Conservation (phyloP, 2,888 invertebrate species). For the Pachymerium ferrugineum region DNA sequence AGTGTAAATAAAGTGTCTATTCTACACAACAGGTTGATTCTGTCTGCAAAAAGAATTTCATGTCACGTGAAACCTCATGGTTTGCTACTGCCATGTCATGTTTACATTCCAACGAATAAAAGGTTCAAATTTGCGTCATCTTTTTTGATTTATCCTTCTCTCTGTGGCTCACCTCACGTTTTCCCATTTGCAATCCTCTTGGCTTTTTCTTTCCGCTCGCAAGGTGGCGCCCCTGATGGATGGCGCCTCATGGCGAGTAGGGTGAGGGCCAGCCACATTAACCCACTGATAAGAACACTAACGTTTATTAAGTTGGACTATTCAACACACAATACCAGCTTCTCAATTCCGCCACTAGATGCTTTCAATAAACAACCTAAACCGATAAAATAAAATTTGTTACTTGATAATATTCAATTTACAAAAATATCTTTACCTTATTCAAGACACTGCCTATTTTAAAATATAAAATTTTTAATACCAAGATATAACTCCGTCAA, state of each 20-base stretch:
- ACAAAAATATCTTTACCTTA: too few species aligned
- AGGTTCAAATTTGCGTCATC: slow-evolving; percentile 9
- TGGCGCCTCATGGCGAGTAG: slow-evolving; percentile 13
- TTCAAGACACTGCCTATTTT: too few species aligned
- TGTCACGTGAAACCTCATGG: too few species aligned
- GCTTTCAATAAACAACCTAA: neutral
- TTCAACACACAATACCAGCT: neutral
- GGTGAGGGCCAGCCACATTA: slow-evolving; percentile 13
- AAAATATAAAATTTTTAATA: too few species aligned
- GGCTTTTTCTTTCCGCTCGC: neutral
- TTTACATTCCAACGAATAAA: neutral
- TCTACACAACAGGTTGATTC: too few species aligned
- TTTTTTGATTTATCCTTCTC: neutral
- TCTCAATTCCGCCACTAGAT: neutral
- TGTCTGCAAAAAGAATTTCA: too few species aligned
- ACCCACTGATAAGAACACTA: slow-evolving; percentile 6
- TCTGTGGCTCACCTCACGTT: slow-evolving; percentile 9
- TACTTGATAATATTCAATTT: too few species aligned
- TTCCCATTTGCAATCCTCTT: slow-evolving; percentile 8
- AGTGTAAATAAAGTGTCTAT: too few species aligned
- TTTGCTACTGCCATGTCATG: neutral
- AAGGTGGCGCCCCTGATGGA: slow-evolving; percentile 8
- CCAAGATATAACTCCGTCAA: too few species aligned
- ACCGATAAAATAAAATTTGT: too few species aligned
- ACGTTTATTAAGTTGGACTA: slow-evolving; percentile 13